Base-by-base conservation (phyloP, 2,888 invertebrate species). In the Griposia aprilina region DNA sequence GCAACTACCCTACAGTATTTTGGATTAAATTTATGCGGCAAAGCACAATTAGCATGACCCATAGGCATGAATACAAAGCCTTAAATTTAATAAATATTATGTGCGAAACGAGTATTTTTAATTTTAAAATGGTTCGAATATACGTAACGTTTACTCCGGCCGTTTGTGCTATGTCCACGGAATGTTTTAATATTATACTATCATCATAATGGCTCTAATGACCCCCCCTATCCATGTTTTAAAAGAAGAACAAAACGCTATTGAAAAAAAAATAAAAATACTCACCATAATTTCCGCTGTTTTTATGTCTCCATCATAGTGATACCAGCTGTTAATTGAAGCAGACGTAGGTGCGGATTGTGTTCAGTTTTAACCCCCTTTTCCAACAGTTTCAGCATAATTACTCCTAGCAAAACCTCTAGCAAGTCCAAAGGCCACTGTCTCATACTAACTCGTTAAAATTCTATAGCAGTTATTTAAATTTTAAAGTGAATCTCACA, bases 261-360 rank as follows among this genome's bases (percentile, higher is more conserved):
- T 15, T 17, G 10, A 20, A 66, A 67, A 48, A 30, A n/a, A 11
- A 15, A 45, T 45, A 71, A 30, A 52, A 13, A 17, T 4, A n/a
- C 20, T 17, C 5, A 11, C 10, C 2, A 23, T 57, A 20, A 6
- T 62, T 36, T n/a, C 65, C 84, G 83, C 78, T 60, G 17, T 20
- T 2, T 78, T 78, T 7, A 41, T 72, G 81, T 87, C 85, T 65
- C 63, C 69, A 74, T 81, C 88, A 86, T 55, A 90, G 88, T 87
- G 84, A 72, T 80, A 83, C 76, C 87, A 88, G 89, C 87, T 91
- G 92, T 92, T 94, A 94, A 94, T 94, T 94, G 93, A 93, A 89
- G 90, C 89, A 85, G 87, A 89, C 86, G 80, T 87, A 66, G 90
- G 86, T 89, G 88, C 87, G 90, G 93, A 93, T 94, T 93, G 92